phyloP scores from a whole-genome alignment of 1,140 invertebrate genomes.

The Drosophila nebulosa region DNA sequence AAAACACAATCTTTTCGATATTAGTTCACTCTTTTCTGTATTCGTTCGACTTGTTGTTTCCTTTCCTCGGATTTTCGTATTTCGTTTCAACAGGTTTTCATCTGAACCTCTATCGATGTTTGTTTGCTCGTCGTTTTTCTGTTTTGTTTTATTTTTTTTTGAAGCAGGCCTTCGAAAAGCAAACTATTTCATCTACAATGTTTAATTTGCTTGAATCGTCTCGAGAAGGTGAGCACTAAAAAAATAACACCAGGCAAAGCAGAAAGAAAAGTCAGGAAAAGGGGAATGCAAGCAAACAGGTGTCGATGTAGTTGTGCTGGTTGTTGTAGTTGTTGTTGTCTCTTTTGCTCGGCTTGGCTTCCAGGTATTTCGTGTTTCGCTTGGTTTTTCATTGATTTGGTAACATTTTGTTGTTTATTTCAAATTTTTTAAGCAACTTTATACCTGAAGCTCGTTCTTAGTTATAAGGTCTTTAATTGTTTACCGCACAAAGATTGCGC shows the following conservation, averaged over 20 bases:
- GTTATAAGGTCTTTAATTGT: too few relatives aligned
- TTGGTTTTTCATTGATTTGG: too few relatives aligned
- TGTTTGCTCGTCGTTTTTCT: slow-evolving; percentile 42
- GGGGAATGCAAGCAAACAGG: too few relatives aligned
- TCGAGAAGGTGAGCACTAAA: neutral
- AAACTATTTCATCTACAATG: slow-evolving; percentile 29
- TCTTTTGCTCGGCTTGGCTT: too few relatives aligned
- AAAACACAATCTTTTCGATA: slow-evolving; percentile 20
- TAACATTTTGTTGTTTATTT: too few relatives aligned
- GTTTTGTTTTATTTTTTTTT: too few relatives aligned
- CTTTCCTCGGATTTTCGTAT: slow-evolving; percentile 24
- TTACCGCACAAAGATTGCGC: too few relatives aligned
- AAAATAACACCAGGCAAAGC: slow-evolving; percentile 7
- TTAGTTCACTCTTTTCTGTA: slow-evolving; percentile 24
- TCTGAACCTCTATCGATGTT: slow-evolving; percentile 22
- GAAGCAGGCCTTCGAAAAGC: slow-evolving; percentile 35
- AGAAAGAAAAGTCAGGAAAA: neutral
- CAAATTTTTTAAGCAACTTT: too few relatives aligned
- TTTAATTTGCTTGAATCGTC: neutral
- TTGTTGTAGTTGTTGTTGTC: too few relatives aligned
- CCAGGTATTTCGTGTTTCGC: too few relatives aligned
- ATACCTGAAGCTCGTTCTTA: too few relatives aligned
- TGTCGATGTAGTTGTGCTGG: too few relatives aligned
- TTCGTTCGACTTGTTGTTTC: slow-evolving; percentile 19
- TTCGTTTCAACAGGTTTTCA: slow-evolving; percentile 62